phyloP scores from a whole-genome alignment of 2,888 invertebrate species.

The Apotomis betuletana region DNA sequence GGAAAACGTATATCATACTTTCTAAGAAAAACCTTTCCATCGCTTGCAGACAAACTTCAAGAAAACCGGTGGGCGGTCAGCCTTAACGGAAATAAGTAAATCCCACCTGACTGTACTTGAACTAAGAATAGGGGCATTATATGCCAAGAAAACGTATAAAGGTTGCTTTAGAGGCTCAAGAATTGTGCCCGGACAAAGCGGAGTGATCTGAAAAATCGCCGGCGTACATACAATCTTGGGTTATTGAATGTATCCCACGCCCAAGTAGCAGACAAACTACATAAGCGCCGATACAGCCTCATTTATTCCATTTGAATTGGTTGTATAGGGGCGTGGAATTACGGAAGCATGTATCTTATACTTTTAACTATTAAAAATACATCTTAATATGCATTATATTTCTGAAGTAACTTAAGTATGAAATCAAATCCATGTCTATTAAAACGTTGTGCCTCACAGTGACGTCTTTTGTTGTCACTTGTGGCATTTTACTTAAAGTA shows the following conservation, averaged over 20 bases:
- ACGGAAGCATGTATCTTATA: no score
- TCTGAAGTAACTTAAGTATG: no score
- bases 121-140: conserved; percentile 28
- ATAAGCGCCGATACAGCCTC: no score
- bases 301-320: no score
- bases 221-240: not conserved
- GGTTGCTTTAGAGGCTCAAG: conserved; percentile 34
- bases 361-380: no score
- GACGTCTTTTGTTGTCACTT: no score
- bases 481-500: no score
- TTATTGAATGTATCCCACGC: conserved; percentile 6
- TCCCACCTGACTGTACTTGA: conserved; percentile 8
- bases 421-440: no score
- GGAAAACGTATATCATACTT: not conserved
- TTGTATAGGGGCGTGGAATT: no score
- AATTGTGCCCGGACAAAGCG: conserved; percentile 35
- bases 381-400: no score
- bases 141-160: conserved; percentile 27
- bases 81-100: conserved; percentile 1
- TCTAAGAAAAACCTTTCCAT: not conserved
- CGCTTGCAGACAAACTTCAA: not conserved
- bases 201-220: conserved; percentile 36
- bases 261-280: no score
- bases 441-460: no score
- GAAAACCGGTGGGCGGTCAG: not conserved